These are phyloP conservation scores for Leptinotarsa juncta DNA, from an alignment of 2,888 invertebrate species.

Conservation along the genomic window DNA sequence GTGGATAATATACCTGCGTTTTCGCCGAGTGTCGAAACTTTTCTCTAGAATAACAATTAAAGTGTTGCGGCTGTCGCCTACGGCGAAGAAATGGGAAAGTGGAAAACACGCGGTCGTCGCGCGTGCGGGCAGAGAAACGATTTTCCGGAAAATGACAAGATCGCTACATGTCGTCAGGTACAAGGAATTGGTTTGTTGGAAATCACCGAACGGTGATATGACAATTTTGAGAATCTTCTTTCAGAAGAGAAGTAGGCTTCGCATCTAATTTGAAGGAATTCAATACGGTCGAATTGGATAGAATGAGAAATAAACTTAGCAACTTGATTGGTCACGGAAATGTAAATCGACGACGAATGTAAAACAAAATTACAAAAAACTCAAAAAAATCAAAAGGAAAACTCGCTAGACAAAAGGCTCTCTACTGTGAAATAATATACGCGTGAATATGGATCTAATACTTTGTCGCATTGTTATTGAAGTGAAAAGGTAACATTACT, in stretches of 20 bases:
- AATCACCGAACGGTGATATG: not conserved
- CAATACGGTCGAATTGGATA: too few species aligned
- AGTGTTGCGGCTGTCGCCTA: slow-evolving; percentile 24
- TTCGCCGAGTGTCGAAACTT: not conserved
- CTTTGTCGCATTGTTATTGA: too few species aligned
- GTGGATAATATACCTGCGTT: slow-evolving; percentile 19
- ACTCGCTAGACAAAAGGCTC: too few species aligned
- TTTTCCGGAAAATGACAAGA: slow-evolving; percentile 43
- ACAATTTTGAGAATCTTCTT: not conserved
- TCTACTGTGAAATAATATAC: too few species aligned
- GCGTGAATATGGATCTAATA: too few species aligned
- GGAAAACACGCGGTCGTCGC: slow-evolving; percentile 21
- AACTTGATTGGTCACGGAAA: too few species aligned
- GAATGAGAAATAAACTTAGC: too few species aligned
- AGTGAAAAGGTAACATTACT: too few species aligned
- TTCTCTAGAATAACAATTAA: slow-evolving; percentile 11
- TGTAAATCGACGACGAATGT: too few species aligned
- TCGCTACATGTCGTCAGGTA: slow-evolving; percentile 33
- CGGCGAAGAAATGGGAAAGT: slow-evolving; percentile 14
- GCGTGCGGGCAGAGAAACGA: slow-evolving; percentile 30
- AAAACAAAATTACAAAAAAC: too few species aligned
- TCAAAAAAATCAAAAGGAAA: too few species aligned
- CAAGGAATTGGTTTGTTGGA: slow-evolving; percentile 24
- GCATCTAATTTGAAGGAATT: not conserved
- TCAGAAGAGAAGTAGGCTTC: not conserved